phyloP scores from a whole-genome alignment of 2,888 invertebrate genomes.

The Parasteatoda lunata region DNA sequence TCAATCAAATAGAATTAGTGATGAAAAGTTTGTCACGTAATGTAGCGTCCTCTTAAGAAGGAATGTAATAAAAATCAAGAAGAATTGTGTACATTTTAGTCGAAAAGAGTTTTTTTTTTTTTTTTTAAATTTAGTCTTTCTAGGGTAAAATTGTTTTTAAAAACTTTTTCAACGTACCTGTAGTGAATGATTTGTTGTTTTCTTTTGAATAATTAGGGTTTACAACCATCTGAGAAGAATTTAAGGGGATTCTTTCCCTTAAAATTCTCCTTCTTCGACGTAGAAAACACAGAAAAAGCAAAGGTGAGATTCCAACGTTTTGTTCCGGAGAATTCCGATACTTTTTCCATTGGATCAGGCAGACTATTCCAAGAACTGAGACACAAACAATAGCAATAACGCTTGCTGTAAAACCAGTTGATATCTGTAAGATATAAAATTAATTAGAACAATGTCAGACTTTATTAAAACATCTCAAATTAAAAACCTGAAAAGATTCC shows the following conservation, averaged over 20 bases:
- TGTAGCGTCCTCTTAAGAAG: no score
- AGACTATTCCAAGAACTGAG: constrained; percentile 11
- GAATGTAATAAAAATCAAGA: no score
- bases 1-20: no score
- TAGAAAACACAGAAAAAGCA: constrained; percentile 33
- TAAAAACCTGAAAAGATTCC: no score
- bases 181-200: constrained; percentile 13
- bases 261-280: constrained; percentile 23
- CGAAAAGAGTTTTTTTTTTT: no score
- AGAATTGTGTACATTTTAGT: no score
- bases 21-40: no score
- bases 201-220: constrained; percentile 70
- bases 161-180: constrained; percentile 4
- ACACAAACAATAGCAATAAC: not conserved
- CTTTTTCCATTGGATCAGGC: constrained; percentile 48
- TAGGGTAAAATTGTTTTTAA: no score
- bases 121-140: no score
- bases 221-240: constrained; percentile 69
- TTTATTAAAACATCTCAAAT: no score
- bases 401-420: constrained; percentile 10
- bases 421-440: constrained; percentile 16
- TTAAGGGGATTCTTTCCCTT: constrained; percentile 69
- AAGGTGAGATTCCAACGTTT: constrained; percentile 14
- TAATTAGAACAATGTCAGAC: no score
- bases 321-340: constrained; percentile 25